Evolutionary conservation across 2,797 vertebrate species (phyloP), one percentile per base, ranked within the genome.

Genomic region (Sebastes wilsoni): DNA sequence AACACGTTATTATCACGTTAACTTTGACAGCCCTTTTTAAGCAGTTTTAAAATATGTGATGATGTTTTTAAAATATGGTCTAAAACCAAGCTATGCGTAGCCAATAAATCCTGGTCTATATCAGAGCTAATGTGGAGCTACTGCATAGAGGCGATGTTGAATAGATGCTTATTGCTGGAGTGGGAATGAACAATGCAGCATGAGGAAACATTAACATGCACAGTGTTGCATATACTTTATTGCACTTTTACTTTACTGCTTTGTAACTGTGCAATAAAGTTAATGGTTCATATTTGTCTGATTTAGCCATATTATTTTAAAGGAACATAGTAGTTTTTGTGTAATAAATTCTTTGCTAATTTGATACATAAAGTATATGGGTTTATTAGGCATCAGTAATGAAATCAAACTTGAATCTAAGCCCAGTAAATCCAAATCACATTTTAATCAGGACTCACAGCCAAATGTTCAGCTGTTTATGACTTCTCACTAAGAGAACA

Each of bases 1-100:
- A 49, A 49, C 1, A 18, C 2, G 0, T 49, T 18, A 49, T 49
- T 49, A 49, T 49, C 0, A 0, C 16, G 46, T 49, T 49, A 20
- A 49, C 46, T 49, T 20, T 49, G 18, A 20, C 46, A 49, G 1
- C 46, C 2, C 7, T 49, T 49, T 46, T 49, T 49, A 49, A 20
- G 2, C 46, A 20, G 7, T 49, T 20, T 49, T 49, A 18, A 49
- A 46, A 46, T 46, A 46, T 46, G 42, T 34, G 34, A 34, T 34
- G 34, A 34, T 34, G 34, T 34, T 46, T 18, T 46, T 46, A 18
- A 46, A 49, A 49, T 49, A 49, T 49, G 46, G 46, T 20, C 46
- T 20, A 49, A 49, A 49, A 49, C 18, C 18, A 18, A 8, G 46
- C 46, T 49, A 20, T 20, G 8, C 3, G 18, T 49, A 49, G 0